Conservation (phyloP, 2,113 vertebrate genomes). For the Erythrocebus patas region DNA sequence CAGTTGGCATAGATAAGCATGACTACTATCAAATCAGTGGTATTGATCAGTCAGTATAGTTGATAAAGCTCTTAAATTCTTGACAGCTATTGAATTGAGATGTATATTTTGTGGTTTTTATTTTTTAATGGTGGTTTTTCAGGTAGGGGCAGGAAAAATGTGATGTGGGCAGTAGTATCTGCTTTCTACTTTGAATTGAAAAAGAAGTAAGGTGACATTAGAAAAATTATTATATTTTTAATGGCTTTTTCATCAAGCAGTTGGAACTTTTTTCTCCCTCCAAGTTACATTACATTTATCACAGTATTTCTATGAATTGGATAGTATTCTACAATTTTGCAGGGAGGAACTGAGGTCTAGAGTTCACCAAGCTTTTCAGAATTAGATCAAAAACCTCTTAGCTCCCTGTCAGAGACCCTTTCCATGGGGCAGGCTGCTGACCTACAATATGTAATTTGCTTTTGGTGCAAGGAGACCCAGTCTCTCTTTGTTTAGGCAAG, state of each 20-base stretch:
- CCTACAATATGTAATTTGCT: neutral
- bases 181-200: neutral
- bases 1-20: neutral
- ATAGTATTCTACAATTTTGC: neutral
- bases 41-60: neutral
- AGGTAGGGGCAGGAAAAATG: neutral
- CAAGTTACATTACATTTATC: neutral
- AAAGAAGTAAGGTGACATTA: neutral
- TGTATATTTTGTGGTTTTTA: conserved; percentile 20
- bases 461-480: neutral
- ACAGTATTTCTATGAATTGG: neutral
- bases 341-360: neutral
- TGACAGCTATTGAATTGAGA: neutral
- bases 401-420: neutral
- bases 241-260: neutral
- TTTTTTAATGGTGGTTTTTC: neutral
- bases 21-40: neutral
- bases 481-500: neutral
- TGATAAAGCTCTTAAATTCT: neutral
- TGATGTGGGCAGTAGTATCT: neutral
- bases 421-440: neutral
- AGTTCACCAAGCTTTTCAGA: conserved; percentile 35
- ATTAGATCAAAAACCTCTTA: neutral
- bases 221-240: conserved; percentile 20
- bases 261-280: neutral